Evolutionary conservation across 2,797 vertebrate genomes (phyloP).

Genomic region (Columba guinea): DNA sequence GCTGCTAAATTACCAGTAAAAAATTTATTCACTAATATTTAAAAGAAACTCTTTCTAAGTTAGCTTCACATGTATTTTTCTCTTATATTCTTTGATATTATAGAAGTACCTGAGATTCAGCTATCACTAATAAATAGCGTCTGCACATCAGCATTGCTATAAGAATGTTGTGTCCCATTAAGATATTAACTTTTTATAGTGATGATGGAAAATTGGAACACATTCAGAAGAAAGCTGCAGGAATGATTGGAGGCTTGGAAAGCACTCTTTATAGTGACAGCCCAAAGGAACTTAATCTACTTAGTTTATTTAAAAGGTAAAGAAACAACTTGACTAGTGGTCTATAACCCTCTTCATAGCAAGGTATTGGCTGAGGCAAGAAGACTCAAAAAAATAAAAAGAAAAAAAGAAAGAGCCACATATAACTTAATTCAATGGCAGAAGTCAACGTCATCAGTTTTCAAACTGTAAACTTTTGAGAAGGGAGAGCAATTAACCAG

Average conservation of each 20-base stretch:
- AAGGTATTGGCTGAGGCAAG: neutral
- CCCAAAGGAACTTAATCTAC: neutral
- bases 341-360: neutral
- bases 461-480: neutral
- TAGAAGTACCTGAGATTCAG: neutral
- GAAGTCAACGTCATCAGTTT: neutral
- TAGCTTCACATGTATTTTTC: neutral
- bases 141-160: neutral
- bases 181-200: slow-evolving; percentile 1
- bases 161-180: neutral
- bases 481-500: neutral
- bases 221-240: slow-evolving; percentile 25
- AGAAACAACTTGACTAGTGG: neutral
- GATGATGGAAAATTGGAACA: slow-evolving; percentile 18
- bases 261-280: neutral
- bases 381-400: neutral
- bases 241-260: neutral
- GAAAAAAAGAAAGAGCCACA: neutral
- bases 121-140: neutral
- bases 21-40: neutral
- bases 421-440: neutral
- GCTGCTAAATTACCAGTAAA: slow-evolving; percentile 23
- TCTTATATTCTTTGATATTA: neutral
- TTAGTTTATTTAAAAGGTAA: neutral
- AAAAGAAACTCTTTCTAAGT: neutral